Evolutionary conservation across 1,140 invertebrate species (phyloP), one percentile per base, ranked within the genome.

Genomic region (Dolichoris vasculosae): DNA sequence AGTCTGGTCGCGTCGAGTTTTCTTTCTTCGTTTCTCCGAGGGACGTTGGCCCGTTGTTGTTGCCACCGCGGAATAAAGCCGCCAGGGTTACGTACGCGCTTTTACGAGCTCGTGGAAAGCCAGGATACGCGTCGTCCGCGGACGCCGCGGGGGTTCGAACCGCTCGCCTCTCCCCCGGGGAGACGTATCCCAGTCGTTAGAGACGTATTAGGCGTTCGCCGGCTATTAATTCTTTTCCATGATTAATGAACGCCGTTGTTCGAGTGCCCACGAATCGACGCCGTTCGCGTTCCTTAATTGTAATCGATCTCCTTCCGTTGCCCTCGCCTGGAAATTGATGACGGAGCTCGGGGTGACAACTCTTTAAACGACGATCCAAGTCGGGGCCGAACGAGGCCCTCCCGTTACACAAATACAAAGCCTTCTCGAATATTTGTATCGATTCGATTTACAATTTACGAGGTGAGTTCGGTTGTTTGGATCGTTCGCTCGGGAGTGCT

Each of bases 151-250:
- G 17, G 2, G 11, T 2, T 55, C 51, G 11, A 17, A 17, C 11
- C 9, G 51, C 2, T 17, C 17, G 13, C 51, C 30, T 26, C 3
- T 0, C 77, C 55, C 77, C 32, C 30, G 32, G 59, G n/a, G 63
- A 32, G 8, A 40, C 11, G n/a, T 26, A 67, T 67, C 69, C 40
- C 35, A 32, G 40, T 81, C 59, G 43, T 69, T 81, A 48, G 63
- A 67, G 59, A 46, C 78, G 40, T 81, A 67, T 67, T 67, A 67
- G 32, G n/a, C 63, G 15, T 1, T 32, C 26, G 26, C 26, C 9
- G 63, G 38, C 59, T 80, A 80, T 63, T 69, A 81, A 81, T 81
- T 67, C 40, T 30, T 48, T 46, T 46, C n/a, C 38, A 81, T 81
- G 78, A 81, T 81, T 81, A 43, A 81, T 69, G 59, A 80, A 11